Evolutionary conservation across 2,797 vertebrate genomes (phyloP).

Genomic region (Rhynchotus rufescens): DNA sequence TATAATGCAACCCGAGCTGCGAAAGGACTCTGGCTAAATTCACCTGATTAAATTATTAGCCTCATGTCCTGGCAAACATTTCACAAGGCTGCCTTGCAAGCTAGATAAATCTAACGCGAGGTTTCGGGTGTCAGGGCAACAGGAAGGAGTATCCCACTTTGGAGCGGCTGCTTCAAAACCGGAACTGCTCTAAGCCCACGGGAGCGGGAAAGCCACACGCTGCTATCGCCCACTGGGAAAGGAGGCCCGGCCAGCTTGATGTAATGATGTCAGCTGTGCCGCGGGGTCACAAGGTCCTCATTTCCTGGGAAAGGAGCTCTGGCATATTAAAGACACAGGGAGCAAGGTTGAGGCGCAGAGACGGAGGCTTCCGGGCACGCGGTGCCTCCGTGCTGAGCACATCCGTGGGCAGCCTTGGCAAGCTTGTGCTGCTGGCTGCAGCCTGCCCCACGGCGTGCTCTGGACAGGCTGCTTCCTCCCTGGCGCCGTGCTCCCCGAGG

Average conservation of each 20-base stretch:
- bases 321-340: background rate
- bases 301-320: background rate
- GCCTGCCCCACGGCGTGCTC: background rate
- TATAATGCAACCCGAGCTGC: background rate
- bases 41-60: slow-evolving; percentile 66
- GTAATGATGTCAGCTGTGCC: background rate
- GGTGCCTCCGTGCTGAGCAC: background rate
- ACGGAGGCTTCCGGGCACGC: background rate
- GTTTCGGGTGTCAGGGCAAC: slow-evolving; percentile 34
- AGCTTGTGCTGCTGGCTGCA: background rate
- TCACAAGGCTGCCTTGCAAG: slow-evolving; percentile 19
- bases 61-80: slow-evolving; percentile 61
- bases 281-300: background rate
- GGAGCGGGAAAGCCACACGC: accelerated
- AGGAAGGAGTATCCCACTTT: background rate
- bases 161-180: background rate
- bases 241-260: accelerated
- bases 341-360: background rate
- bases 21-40: background rate
- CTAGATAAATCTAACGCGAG: background rate
- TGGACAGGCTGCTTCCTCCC: background rate
- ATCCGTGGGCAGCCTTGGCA: background rate
- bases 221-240: background rate
- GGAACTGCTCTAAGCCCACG: slow-evolving; percentile 15
- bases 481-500: background rate